Percentiles rank a stretch among this genome's conserved stretches.
Evolutionary conservation across 2,113 vertebrate species (phyloP).

Genomic region (Anguilla rostrata): DNA sequence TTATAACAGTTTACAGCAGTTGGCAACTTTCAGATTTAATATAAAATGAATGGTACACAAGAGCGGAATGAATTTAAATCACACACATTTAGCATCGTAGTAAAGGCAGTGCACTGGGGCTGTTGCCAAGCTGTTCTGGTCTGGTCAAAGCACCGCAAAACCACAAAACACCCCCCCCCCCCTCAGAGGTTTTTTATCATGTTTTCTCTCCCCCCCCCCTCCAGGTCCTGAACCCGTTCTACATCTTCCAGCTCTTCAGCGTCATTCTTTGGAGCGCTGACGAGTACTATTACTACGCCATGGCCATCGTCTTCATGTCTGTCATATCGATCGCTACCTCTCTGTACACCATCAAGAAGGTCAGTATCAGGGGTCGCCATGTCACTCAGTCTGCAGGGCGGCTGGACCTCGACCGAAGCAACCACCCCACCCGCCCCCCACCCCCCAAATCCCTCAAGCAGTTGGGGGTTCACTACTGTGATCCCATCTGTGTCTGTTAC

Average conservation of each 20-base stretch:
- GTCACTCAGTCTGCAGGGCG: neutral
- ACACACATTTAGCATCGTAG: too few species aligned
- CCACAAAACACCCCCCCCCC: neutral
- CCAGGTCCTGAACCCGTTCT: constrained; percentile 98
- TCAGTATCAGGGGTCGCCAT: constrained; percentile 51
- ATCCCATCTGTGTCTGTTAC: too few species aligned
- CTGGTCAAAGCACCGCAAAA: neutral
- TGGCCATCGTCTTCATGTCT: constrained; percentile 94
- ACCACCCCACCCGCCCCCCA: too few species aligned
- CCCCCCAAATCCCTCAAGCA: too few species aligned
- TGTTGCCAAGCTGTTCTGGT: too few species aligned
- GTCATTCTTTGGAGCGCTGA: constrained; percentile 92
- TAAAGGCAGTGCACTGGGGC: too few species aligned
- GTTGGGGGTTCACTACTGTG: too few species aligned
- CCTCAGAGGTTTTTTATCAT: constrained; percentile 6
- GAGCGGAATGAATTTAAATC: too few species aligned
- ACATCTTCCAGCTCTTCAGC: constrained; percentile 99
- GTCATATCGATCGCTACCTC: constrained; percentile 94
- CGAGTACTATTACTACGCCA: constrained; percentile 96
- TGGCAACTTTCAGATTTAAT: too few species aligned
- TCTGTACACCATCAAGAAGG: constrained; percentile 96
- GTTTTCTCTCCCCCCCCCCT: constrained; percentile 29
- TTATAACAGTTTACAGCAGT: too few species aligned
- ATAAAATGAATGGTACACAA: too few species aligned
- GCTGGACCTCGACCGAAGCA: too few species aligned